Conservation (phyloP, 2,113 vertebrate species). For the Sakesphorus luctuosus region DNA sequence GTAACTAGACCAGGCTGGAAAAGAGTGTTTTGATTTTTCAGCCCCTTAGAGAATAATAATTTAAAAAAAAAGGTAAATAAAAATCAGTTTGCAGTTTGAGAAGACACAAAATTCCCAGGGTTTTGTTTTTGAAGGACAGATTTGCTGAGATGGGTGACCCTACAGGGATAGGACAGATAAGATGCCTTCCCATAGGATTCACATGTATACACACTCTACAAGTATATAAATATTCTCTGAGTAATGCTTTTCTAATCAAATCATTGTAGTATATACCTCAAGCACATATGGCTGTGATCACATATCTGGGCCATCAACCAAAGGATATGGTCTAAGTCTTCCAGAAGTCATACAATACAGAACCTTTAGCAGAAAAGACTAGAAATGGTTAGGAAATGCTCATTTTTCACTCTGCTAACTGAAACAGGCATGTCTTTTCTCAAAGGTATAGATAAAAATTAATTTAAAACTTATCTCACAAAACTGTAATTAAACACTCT, state of each 20-base stretch:
- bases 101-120: not conserved
- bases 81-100: not conserved
- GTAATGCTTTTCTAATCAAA: not conserved
- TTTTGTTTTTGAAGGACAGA: not conserved
- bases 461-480: not conserved
- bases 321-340: not conserved
- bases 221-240: not conserved
- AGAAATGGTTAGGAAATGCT: not conserved
- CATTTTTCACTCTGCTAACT: not conserved
- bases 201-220: accelerated
- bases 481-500: not conserved
- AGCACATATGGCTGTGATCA: accelerated
- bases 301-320: not conserved
- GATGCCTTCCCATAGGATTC: not conserved
- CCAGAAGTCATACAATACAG: not conserved
- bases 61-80: not conserved
- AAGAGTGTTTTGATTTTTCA: not conserved
- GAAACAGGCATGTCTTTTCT: not conserved
- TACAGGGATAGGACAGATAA: not conserved
- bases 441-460: not conserved
- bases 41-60: not conserved
- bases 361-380: not conserved
- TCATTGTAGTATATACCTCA: not conserved
- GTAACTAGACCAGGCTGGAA: not conserved
- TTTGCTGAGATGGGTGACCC: not conserved